Evolutionary conservation across 2,888 invertebrate genomes (phyloP), one percentile per base, ranked within the genome.

Genomic region (Pachliopta kotzebuea): DNA sequence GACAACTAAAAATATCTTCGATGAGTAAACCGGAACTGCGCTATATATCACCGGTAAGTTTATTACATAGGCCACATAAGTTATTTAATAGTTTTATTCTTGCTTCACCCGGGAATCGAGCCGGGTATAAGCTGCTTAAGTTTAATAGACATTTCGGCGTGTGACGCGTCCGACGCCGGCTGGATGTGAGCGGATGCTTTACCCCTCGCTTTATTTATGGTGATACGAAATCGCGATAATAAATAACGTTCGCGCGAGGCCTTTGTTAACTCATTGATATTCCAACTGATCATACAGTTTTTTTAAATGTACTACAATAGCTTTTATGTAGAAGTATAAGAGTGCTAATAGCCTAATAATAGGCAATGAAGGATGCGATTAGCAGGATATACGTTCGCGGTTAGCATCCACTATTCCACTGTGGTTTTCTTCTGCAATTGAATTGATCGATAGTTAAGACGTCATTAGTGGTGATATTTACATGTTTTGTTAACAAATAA

Each of bases 41-140:
- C 55, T 62, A 60, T 64, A 62, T 62, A 67, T 66, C 61, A 65
- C 62, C 37, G n/a, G 17, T 63, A 57, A 62, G 62, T 62, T 62
- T 50, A 56, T 66, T 45, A 52, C 60, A 31, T 57, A 56, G 42
- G 58, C 60, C 59, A 45, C 53, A 54, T 49, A 31, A n/a, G 20
- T 18, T 21, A 53, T 54, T 53, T 65, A 61, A 70, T 73, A 67
- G 68, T 72, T 71, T 71, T 72, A 70, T 73, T 45, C 45, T 72
- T 70, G 67, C 64, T 53, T 60, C 67, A 68, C 49, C 60, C 64
- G 67, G 56, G 70, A 71, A 68, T 69, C 68, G 68, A 71, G 70
- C 63, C 62, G 65, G 67, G 66, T 61, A 61, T 75, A 75, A 75
- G 72, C 73, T 56, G 72, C 72, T 74, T 74, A 74, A 65, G 60